A percentile compares a stretch with the other conserved stretches of the same genome.
Conservation (phyloP, 1,140 invertebrate species). For the Drosophila takahashii region DNA sequence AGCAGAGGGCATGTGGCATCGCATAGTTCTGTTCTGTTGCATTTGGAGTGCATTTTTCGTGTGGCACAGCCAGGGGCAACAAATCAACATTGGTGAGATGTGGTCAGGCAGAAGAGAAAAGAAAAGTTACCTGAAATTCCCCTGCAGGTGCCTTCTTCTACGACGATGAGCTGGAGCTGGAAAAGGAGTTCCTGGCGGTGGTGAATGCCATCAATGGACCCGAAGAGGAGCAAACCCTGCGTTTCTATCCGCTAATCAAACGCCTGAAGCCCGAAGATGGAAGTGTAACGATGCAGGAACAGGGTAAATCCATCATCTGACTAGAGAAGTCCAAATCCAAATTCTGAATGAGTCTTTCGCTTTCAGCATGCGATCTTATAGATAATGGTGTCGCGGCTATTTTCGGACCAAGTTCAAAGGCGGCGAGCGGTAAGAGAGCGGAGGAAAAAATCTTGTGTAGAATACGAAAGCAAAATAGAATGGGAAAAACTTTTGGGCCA, state of each 20-base stretch:
- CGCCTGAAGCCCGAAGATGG: conserved; percentile 58
- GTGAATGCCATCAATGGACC: conserved; percentile 80
- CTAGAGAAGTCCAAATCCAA: neutral
- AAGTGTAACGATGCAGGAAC: conserved; percentile 63
- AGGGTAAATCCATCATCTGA: conserved; percentile 43
- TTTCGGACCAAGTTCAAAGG: conserved; percentile 90
- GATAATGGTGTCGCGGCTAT: conserved; percentile 90
- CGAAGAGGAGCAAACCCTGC: conserved; percentile 41
- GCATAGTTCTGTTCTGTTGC: conserved; percentile 51
- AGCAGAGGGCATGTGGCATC: conserved; percentile 56
- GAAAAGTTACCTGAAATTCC: neutral
- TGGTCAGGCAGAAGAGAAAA: neutral
- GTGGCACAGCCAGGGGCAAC: conserved; percentile 52
- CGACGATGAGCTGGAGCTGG: conserved; percentile 83
- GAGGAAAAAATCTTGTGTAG: conserved; percentile 49
- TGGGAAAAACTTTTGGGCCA: neutral
- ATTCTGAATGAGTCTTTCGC: conserved; percentile 10
- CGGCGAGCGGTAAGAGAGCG: conserved; percentile 84
- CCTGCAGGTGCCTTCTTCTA: conserved; percentile 84
- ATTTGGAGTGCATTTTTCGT: conserved; percentile 69
- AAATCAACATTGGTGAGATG: conserved; percentile 73
- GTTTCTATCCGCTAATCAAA: conserved; percentile 52
- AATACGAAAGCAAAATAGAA: conserved; percentile 65
- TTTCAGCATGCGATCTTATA: conserved; percentile 86
- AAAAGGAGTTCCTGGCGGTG: conserved; percentile 84